Conservation (phyloP, 2,888 invertebrate genomes). For the Drosophila anomalata region DNA sequence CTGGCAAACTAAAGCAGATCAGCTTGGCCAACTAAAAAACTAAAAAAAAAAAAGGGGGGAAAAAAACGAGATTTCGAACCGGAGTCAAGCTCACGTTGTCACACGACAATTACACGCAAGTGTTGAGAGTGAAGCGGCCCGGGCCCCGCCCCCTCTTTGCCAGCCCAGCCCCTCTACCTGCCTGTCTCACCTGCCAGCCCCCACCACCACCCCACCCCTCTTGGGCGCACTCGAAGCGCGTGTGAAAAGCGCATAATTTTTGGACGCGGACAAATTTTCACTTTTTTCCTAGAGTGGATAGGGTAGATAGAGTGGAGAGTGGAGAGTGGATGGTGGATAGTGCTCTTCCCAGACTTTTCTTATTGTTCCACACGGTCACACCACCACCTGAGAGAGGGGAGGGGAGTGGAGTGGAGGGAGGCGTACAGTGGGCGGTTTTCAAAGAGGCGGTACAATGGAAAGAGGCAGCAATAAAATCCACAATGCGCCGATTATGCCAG, state of each 20-base stretch:
- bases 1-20: slow-evolving; percentile 3
- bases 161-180: slow-evolving; percentile 6
- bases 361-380: slow-evolving; percentile 46
- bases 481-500: slow-evolving; percentile 76
- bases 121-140: slow-evolving; percentile 42
- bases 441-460: slow-evolving; percentile 25
- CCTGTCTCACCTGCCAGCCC: no score
- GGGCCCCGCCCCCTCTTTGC: slow-evolving; percentile 3
- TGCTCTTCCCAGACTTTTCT: slow-evolving; percentile 28
- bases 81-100: slow-evolving; percentile 47
- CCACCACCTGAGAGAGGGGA: slow-evolving; percentile 30
- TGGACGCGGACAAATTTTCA: slow-evolving; percentile 80
- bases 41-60: slow-evolving; percentile 8
- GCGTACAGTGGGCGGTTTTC: slow-evolving; percentile 12
- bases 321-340: neutral
- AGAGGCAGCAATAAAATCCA: slow-evolving; percentile 50
- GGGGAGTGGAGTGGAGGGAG: slow-evolving; percentile 10
- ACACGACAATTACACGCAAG: slow-evolving; percentile 65
- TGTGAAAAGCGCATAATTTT: slow-evolving; percentile 82
- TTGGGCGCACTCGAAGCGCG: slow-evolving; percentile 49
- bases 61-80: slow-evolving; percentile 49
- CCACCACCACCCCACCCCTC: neutral
- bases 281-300: slow-evolving; percentile 65
- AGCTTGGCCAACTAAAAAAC: neutral
- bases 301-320: slow-evolving; percentile 31